These are phyloP conservation scores for Malthinus seriepunctatus DNA, from an alignment of 2,888 invertebrate genomes.

Conservation along the genomic window DNA sequence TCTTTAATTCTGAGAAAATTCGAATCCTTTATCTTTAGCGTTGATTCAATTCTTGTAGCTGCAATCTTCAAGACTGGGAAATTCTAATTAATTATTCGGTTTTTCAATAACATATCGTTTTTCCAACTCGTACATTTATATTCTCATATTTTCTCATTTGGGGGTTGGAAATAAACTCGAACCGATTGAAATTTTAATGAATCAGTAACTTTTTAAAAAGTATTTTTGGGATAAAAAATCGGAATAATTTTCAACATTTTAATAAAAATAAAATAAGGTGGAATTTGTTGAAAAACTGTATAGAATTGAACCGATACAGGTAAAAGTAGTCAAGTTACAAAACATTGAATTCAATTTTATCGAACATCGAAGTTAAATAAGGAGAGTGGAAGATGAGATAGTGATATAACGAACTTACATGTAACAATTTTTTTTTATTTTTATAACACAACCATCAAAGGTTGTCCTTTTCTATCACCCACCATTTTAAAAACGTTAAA, in stretches of 20 bases:
- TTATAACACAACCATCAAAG: slow-evolving; percentile 18
- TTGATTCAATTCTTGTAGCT: too few relatives aligned
- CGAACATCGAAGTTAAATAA: slow-evolving; percentile 22
- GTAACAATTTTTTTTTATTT: slow-evolving; percentile 18
- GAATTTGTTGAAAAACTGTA: neutral
- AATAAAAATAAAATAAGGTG: neutral
- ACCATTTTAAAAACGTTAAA: slow-evolving; percentile 1
- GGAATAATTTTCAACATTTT: neutral
- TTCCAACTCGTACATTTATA: too few relatives aligned
- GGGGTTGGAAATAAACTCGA: too few relatives aligned
- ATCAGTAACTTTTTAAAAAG: too few relatives aligned
- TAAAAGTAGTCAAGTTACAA: slow-evolving; percentile 26
- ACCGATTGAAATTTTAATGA: too few relatives aligned
- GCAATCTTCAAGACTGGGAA: too few relatives aligned
- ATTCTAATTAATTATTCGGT: too few relatives aligned
- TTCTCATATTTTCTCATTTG: too few relatives aligned
- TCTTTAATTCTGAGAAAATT: too few relatives aligned
- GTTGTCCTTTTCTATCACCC: slow-evolving; percentile 13
- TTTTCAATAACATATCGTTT: too few relatives aligned
- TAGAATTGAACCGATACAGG: slow-evolving; percentile 15
- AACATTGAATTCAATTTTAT: slow-evolving; percentile 29
- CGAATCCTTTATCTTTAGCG: too few relatives aligned
- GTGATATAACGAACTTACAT: slow-evolving; percentile 30
- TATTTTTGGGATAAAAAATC: too few relatives aligned
- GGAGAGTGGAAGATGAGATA: slow-evolving; percentile 27